These are phyloP conservation scores for Lepus americanus DNA, from an alignment of 2,113 vertebrate species.

Conservation along the genomic window DNA sequence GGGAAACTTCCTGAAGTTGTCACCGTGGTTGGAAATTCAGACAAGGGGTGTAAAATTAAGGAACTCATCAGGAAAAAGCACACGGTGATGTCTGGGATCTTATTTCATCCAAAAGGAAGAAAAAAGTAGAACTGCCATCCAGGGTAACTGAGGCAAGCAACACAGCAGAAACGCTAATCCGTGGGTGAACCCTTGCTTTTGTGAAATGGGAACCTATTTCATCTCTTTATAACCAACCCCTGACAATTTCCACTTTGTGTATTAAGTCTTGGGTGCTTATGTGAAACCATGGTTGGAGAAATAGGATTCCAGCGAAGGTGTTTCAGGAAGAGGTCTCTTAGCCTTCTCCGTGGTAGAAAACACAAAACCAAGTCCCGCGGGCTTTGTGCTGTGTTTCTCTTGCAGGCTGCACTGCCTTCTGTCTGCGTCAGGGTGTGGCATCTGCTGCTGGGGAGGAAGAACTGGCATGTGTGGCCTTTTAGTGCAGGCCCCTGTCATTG, in stretches of 20 bases:
- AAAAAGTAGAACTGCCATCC: not conserved
- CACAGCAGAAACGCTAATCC: not conserved
- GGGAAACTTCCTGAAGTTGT: constrained; percentile 38
- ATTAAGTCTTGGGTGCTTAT: constrained; percentile 76
- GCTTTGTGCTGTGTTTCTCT: constrained; percentile 87
- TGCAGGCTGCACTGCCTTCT: constrained; percentile 88
- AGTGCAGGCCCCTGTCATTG: constrained; percentile 87
- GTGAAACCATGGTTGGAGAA: constrained; percentile 62
- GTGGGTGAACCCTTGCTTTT: not conserved
- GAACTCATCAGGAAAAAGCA: constrained; percentile 55
- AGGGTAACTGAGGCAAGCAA: constrained; percentile 67
- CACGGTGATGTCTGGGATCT: not conserved
- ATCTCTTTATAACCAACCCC: constrained; percentile 74
- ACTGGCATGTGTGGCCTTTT: constrained; percentile 87
- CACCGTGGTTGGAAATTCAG: constrained; percentile 47
- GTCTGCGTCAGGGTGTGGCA: constrained; percentile 90
- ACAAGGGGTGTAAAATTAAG: constrained; percentile 52
- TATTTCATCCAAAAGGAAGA: constrained; percentile 55
- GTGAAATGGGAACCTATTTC: constrained; percentile 60
- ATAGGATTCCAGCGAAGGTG: constrained; percentile 80
- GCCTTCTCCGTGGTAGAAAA: constrained; percentile 75
- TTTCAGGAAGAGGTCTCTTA: constrained; percentile 78
- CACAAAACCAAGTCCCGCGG: constrained; percentile 83
- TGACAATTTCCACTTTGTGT: constrained; percentile 79
- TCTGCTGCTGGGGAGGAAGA: constrained; percentile 87